These are phyloP conservation scores for Petrocephalus schoutedeni DNA, from an alignment of 2,797 vertebrate genomes.

Conservation along the genomic window DNA sequence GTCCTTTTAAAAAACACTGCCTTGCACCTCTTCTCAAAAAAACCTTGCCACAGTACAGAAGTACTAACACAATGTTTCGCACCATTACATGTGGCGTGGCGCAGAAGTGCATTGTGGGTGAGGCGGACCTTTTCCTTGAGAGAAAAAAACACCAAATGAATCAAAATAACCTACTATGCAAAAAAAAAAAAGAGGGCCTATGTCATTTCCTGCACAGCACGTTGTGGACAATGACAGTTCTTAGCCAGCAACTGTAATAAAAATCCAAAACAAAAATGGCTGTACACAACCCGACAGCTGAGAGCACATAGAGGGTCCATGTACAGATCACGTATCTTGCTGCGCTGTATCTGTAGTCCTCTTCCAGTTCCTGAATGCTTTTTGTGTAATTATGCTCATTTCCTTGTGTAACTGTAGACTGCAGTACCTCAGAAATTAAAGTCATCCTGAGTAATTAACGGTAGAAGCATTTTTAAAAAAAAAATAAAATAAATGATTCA, in stretches of 20 bases:
- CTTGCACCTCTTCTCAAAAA: neutral
- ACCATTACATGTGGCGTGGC: neutral
- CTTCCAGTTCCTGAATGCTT: neutral
- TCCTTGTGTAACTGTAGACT: constrained; percentile 6
- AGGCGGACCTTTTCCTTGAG: neutral
- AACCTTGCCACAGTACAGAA: neutral
- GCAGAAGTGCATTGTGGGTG: neutral
- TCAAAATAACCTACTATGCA: neutral
- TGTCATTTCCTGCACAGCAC: neutral
- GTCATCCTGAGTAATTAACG: constrained; percentile 26
- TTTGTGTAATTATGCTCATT: neutral
- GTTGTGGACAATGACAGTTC: neutral
- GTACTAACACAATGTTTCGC: neutral
- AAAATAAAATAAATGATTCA: constrained; percentile 11
- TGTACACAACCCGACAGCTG: neutral
- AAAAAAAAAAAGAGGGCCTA: neutral
- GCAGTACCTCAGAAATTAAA: constrained; percentile 5
- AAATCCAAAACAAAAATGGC: neutral
- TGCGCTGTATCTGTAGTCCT: neutral
- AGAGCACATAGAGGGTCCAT: neutral
- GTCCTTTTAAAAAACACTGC: neutral
- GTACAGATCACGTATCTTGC: neutral
- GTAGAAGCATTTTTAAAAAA: constrained; percentile 14
- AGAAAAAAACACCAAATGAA: neutral
- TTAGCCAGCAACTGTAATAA: neutral